Evolutionary conservation across 2,113 vertebrate species (phyloP).

Genomic region (Sula dactylatra): DNA sequence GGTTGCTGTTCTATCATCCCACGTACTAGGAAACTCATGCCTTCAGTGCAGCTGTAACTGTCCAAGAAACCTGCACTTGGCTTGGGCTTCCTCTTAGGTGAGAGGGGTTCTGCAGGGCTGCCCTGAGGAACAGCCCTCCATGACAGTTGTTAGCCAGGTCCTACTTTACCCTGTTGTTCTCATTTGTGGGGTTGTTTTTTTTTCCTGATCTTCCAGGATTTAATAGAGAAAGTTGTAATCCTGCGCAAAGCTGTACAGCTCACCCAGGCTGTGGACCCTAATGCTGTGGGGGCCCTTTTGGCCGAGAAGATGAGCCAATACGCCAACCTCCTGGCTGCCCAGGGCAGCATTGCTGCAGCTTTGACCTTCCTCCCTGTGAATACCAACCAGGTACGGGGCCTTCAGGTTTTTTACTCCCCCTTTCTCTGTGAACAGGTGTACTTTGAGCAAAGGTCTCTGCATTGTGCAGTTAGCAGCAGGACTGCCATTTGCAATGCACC

Average conservation of each 20-base stretch:
- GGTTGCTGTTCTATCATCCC: fast-evolving
- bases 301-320: slow-evolving; percentile 95
- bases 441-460: neutral
- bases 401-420: neutral
- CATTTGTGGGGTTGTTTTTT: neutral
- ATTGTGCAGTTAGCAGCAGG: neutral
- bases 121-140: neutral
- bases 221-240: slow-evolving; percentile 95
- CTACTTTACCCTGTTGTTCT: neutral
- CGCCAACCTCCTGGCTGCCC: slow-evolving; percentile 88
- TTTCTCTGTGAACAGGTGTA: neutral
- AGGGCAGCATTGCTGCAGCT: slow-evolving; percentile 90
- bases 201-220: slow-evolving; percentile 73
- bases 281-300: slow-evolving; percentile 79
- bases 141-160: fast-evolving
- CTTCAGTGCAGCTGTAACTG: neutral
- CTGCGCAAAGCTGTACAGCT: slow-evolving; percentile 86
- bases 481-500: neutral
- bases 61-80: neutral
- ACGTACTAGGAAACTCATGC: fast-evolving
- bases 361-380: slow-evolving; percentile 88
- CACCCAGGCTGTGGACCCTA: slow-evolving; percentile 73
- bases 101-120: neutral
- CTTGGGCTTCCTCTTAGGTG: neutral
- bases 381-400: slow-evolving; percentile 80